Evolutionary conservation across 2,888 invertebrate species (phyloP), one percentile per base, ranked within the genome.

Genomic region (Papilio demoleus): DNA sequence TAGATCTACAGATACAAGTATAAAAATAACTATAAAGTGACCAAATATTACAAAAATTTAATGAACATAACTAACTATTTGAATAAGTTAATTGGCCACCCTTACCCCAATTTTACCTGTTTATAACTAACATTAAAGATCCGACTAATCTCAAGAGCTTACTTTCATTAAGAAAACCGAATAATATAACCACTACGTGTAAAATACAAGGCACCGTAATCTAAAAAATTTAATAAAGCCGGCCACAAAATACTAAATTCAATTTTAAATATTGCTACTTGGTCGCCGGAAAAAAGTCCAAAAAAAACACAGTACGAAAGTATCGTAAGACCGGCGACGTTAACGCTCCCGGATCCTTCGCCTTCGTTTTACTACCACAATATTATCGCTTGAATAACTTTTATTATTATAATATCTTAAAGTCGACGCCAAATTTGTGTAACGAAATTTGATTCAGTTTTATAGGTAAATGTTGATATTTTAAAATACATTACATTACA

Each of bases 191-290:
- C 27, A 59, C 59, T 38, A 9, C n/a, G 61, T 14, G 27, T 42
- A 47, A 31, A 27, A 62, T 17, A 31, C 17, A 53, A 53, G 27
- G 53, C 53, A 53, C 27, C 19, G 5, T 45, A 31, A 62, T 45
- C 62, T 62, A 31, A 62, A 62, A n/a, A 62, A 62, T 66, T 59
- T 66, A 66, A 66, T 66, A 66, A 66, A 47, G 34, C 34, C 65
- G 12, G 34, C 34, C 59, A 24, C 34, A 59, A 66, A 66, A 66
- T 58, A 45, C 19, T 40, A 40, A 47, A 45, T 42, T 42, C 58
- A 66, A 47, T 59, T 66, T 66, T 66, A 59, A 66, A 66, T 66
- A 66, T 66, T 47, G 58, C 58, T 34, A 36, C 59, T 66, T 36
- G 11, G 42, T 50, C 1, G 27, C 40, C 17, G 12, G 65, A 22